These are phyloP conservation scores for Epizoanthus ramosus DNA, from an alignment of 92 coral and sea anemone genomes.

Conservation along the genomic window DNA sequence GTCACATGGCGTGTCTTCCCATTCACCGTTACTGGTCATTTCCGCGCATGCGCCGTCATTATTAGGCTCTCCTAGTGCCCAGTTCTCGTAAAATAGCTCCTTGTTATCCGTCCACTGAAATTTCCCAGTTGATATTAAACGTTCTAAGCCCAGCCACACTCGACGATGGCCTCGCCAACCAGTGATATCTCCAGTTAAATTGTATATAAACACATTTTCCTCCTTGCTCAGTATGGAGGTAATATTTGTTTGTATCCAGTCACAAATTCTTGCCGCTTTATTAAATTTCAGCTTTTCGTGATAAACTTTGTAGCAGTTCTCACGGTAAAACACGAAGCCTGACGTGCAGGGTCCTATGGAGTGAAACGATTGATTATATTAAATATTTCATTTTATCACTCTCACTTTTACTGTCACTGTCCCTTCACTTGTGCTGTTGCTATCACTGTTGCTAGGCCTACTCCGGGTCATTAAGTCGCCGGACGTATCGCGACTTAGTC, in stretches of 20 bases:
- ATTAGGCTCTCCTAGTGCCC: conserved; percentile 90
- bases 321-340: conserved; percentile 64
- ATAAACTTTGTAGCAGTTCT: conserved; percentile 67
- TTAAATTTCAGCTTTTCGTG: conserved; percentile 59
- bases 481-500: no score
- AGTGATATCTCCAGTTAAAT: conserved; percentile 19
- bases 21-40: conserved; percentile 79
- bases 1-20: conserved; percentile 84
- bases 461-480: no score
- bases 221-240: conserved; percentile 66
- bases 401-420: no score
- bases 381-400: neutral
- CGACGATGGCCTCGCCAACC: conserved; percentile 41
- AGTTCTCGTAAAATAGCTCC: conserved; percentile 63
- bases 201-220: conserved; percentile 58
- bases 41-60: conserved; percentile 91
- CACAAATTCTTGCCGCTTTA: conserved; percentile 71
- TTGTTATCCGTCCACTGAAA: conserved; percentile 75
- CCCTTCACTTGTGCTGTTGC: no score
- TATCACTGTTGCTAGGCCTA: no score
- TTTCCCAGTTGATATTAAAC: conserved; percentile 53
- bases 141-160: conserved; percentile 56
- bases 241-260: conserved; percentile 59
- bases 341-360: conserved; percentile 75
- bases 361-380: neutral